Evolutionary conservation across 2,113 vertebrate genomes (phyloP).

Genomic region (Pimephales promelas): DNA sequence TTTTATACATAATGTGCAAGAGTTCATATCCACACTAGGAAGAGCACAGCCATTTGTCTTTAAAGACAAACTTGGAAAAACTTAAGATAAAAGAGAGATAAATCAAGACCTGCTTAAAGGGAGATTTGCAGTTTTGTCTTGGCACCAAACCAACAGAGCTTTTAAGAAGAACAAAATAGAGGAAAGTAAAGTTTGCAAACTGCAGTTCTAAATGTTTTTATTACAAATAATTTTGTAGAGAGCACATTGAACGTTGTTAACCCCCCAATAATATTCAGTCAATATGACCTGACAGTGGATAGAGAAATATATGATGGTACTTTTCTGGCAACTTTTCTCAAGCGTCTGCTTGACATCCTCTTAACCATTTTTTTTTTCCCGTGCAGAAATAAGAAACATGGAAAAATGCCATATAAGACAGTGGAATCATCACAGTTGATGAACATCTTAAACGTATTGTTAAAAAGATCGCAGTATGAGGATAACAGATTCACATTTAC

Average conservation of each 20-base stretch:
- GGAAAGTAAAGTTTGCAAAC: background rate
- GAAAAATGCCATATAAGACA: background rate
- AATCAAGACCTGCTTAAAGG: background rate
- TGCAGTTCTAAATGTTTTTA: conserved; percentile 6
- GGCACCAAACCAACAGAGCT: background rate
- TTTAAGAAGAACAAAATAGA: too few species aligned
- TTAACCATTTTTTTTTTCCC: background rate
- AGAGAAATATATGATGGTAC: background rate
- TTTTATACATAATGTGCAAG: background rate
- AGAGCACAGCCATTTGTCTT: background rate
- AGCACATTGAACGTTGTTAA: background rate
- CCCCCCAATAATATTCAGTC: conserved; percentile 12
- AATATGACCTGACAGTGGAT: conserved; percentile 41
- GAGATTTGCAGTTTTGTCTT: background rate
- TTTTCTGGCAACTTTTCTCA: background rate
- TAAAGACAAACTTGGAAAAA: background rate
- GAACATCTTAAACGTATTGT: background rate
- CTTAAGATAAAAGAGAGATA: too few species aligned
- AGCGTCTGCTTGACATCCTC: background rate
- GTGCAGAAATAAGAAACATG: conserved; percentile 1
- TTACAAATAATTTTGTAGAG: background rate
- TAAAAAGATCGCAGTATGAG: conserved; percentile 6
- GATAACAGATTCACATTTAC: conserved; percentile 8
- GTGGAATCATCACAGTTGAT: background rate
- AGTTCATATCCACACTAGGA: background rate